phyloP scores from a whole-genome alignment of 1,140 invertebrate genomes.

The Drosophila arizonae region DNA sequence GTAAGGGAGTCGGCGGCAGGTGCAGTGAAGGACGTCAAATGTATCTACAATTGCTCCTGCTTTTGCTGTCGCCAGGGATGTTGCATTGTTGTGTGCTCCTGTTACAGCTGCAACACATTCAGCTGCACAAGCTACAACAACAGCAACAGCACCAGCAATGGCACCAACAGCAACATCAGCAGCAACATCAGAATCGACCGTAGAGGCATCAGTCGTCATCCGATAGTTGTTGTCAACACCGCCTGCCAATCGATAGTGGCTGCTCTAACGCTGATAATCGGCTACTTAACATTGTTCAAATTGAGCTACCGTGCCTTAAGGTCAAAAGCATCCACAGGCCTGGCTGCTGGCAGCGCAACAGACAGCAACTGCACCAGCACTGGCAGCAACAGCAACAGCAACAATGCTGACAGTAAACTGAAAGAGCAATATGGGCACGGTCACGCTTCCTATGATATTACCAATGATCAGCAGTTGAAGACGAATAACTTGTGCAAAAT shows the following conservation, averaged over 20 bases:
- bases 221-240: slow-evolving; percentile 23
- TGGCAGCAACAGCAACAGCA: slow-evolving; percentile 4
- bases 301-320: not conserved
- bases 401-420: slow-evolving; percentile 25
- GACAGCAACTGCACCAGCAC: not conserved
- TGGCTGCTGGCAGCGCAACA: not conserved
- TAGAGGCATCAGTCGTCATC: not conserved
- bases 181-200: not conserved
- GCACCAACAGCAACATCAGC: not conserved
- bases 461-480: slow-evolving; percentile 67
- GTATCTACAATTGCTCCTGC: slow-evolving; percentile 67
- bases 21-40: slow-evolving; percentile 25
- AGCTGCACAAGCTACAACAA: slow-evolving; percentile 16
- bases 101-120: slow-evolving; percentile 48
- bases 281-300: slow-evolving; percentile 33
- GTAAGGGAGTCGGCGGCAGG: not conserved
- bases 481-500: slow-evolving; percentile 67
- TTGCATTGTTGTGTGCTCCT: slow-evolving; percentile 59
- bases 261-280: slow-evolving; percentile 41
- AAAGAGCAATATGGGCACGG: slow-evolving; percentile 45
- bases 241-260: slow-evolving; percentile 41
- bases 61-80: slow-evolving; percentile 67
- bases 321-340: not conserved
- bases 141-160: slow-evolving; percentile 9
- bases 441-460: slow-evolving; percentile 46